Conservation (phyloP, 2,888 invertebrate genomes). For the Ormyrus nitidulus region DNA sequence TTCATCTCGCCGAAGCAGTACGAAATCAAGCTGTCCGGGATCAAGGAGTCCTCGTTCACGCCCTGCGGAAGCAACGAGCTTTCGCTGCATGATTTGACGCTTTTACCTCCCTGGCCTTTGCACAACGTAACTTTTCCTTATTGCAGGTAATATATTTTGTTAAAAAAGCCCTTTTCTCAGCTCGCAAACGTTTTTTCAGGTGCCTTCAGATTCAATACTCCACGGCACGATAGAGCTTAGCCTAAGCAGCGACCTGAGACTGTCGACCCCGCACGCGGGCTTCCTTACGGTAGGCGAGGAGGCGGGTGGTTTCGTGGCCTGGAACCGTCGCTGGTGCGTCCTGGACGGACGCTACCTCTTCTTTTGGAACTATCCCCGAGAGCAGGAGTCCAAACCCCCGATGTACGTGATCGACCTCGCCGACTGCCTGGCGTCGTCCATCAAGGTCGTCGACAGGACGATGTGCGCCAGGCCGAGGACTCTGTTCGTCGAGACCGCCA, state of each 20-base stretch:
- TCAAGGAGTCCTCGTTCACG: constrained; percentile 64
- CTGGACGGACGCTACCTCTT: constrained; percentile 74
- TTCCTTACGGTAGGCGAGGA: constrained; percentile 77
- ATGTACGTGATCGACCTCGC: constrained; percentile 73
- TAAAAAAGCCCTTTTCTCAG: too few species aligned
- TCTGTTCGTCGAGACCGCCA: constrained; percentile 71
- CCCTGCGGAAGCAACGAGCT: constrained; percentile 64
- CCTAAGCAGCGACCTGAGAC: constrained; percentile 65
- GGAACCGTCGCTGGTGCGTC: constrained; percentile 79
- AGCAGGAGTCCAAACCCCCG: constrained; percentile 70
- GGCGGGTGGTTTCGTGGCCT: constrained; percentile 71
- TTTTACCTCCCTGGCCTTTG: constrained; percentile 65
- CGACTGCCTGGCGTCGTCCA: constrained; percentile 66
- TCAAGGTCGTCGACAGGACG: constrained; percentile 73
- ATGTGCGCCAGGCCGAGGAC: constrained; percentile 76
- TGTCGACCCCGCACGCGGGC: constrained; percentile 72
- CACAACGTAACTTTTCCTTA: constrained; percentile 56
- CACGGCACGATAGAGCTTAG: constrained; percentile 66
- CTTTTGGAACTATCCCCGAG: constrained; percentile 77
- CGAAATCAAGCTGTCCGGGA: constrained; percentile 55
- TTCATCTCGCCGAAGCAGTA: constrained; percentile 55
- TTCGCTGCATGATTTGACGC: constrained; percentile 65
- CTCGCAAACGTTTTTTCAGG: constrained; percentile 36
- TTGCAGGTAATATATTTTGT: not conserved
- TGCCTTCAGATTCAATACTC: constrained; percentile 63